These are phyloP conservation scores for Trissolcus japonicus DNA, from an alignment of 2,888 invertebrate species.

Conservation along the genomic window DNA sequence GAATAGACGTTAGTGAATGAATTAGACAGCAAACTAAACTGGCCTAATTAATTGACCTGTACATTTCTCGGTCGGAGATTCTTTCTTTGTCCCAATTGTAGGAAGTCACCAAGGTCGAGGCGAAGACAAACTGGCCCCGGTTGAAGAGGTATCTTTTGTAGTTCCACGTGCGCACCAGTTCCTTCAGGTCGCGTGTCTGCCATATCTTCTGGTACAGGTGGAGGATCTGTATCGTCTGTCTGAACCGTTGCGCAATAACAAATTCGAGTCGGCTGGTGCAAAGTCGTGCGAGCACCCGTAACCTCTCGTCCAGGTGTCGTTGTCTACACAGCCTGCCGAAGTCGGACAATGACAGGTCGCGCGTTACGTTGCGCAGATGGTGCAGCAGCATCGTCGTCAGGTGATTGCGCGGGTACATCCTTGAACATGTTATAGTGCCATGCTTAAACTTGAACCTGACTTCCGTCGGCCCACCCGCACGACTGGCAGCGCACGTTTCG, in stretches of 20 bases:
- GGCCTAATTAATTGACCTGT: constrained; percentile 69
- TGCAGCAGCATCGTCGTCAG: constrained; percentile 60
- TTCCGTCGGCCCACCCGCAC: neutral
- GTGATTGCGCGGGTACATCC: constrained; percentile 57
- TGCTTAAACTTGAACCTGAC: constrained; percentile 23
- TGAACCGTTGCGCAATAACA: constrained; percentile 79
- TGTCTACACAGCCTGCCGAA: constrained; percentile 59
- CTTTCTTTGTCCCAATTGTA: constrained; percentile 82
- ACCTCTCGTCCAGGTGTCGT: constrained; percentile 65
- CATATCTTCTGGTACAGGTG: constrained; percentile 81
- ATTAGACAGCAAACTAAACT: constrained; percentile 4
- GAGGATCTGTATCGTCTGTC: constrained; percentile 81
- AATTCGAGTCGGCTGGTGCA: constrained; percentile 71
- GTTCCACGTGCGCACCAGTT: constrained; percentile 77
- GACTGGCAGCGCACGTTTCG: neutral
- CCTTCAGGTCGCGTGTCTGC: constrained; percentile 80
- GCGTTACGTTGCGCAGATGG: constrained; percentile 49
- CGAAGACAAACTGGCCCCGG: constrained; percentile 78
- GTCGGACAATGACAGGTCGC: constrained; percentile 14
- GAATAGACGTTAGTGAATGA: constrained; percentile 11
- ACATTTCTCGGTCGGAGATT: constrained; percentile 79
- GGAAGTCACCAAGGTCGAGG: constrained; percentile 78
- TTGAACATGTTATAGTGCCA: constrained; percentile 24
- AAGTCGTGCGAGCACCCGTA: constrained; percentile 65
- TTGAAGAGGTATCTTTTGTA: constrained; percentile 74